Evolutionary conservation across 2,888 invertebrate genomes (phyloP).

Genomic region (Portevinia maculata): DNA sequence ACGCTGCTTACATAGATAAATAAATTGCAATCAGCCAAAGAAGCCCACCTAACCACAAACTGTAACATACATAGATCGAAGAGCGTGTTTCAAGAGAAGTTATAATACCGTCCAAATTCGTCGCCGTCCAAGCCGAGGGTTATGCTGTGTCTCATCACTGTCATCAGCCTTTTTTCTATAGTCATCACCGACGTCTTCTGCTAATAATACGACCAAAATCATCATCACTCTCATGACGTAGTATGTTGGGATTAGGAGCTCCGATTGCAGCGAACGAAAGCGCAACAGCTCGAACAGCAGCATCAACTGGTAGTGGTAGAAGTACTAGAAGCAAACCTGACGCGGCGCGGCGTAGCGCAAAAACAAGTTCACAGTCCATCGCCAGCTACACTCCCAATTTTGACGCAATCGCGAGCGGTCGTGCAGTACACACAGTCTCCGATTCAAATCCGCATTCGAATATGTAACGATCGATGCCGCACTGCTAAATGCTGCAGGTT

Average conservation of each 20-base stretch:
- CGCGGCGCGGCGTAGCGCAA: constrained; percentile 30
- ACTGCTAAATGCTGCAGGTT: constrained; percentile 36
- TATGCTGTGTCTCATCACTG: constrained; percentile 51
- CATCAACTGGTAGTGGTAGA: constrained; percentile 6
- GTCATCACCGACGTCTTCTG: constrained; percentile 43
- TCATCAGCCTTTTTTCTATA: constrained; percentile 49
- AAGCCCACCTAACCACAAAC: constrained; percentile 27
- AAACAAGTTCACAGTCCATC: constrained; percentile 66
- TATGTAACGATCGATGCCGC: constrained; percentile 57
- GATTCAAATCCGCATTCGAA: constrained; percentile 57
- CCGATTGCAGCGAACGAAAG: constrained; percentile 54
- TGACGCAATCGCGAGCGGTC: constrained; percentile 69
- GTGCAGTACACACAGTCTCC: constrained; percentile 32
- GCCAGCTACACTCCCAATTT: constrained; percentile 69
- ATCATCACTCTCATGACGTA: constrained; percentile 56
- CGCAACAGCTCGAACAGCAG: constrained; percentile 4
- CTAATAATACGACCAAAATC: constrained; percentile 49
- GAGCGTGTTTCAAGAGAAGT: constrained; percentile 21
- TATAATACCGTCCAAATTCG: constrained; percentile 44
- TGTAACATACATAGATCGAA: constrained; percentile 59
- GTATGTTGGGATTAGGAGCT: constrained; percentile 48
- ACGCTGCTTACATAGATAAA: constrained; percentile 54
- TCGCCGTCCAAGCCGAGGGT: constrained; percentile 29
- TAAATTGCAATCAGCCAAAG: constrained; percentile 55
- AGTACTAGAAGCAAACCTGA: constrained; percentile 21